These are phyloP conservation scores for Yponomeuta evonymella DNA, from an alignment of 2,888 invertebrate genomes.

Conservation along the genomic window DNA sequence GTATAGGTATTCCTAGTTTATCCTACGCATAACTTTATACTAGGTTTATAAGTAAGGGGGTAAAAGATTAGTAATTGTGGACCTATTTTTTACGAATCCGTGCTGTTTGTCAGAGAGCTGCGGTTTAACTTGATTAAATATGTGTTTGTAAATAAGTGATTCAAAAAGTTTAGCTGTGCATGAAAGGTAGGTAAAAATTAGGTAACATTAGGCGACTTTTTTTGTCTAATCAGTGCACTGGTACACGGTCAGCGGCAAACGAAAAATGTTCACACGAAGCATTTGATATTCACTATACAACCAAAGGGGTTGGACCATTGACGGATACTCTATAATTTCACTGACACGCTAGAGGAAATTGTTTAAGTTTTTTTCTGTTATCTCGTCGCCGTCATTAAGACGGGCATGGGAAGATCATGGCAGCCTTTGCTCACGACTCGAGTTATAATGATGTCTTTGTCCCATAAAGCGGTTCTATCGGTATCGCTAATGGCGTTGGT, in stretches of 20 bases:
- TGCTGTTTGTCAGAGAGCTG: too few species aligned
- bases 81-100: too few species aligned
- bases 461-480: neutral
- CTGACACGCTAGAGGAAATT: neutral
- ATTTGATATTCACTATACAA: neutral
- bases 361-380: slow-evolving; percentile 1
- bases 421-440: neutral
- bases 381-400: neutral
- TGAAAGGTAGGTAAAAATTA: too few species aligned
- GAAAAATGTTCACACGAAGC: neutral
- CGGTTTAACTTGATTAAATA: too few species aligned
- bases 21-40: too few species aligned
- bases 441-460: neutral
- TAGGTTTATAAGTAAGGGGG: too few species aligned
- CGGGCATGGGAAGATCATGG: neutral
- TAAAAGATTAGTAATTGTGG: too few species aligned
- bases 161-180: too few species aligned
- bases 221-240: neutral
- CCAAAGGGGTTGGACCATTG: neutral
- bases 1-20: too few species aligned
- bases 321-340: slow-evolving; percentile 1
- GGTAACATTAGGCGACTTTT: too few species aligned
- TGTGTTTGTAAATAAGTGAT: too few species aligned
- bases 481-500: neutral
- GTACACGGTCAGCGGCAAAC: neutral